Conservation (phyloP, 2,113 vertebrate species). For the Nanger granti region DNA sequence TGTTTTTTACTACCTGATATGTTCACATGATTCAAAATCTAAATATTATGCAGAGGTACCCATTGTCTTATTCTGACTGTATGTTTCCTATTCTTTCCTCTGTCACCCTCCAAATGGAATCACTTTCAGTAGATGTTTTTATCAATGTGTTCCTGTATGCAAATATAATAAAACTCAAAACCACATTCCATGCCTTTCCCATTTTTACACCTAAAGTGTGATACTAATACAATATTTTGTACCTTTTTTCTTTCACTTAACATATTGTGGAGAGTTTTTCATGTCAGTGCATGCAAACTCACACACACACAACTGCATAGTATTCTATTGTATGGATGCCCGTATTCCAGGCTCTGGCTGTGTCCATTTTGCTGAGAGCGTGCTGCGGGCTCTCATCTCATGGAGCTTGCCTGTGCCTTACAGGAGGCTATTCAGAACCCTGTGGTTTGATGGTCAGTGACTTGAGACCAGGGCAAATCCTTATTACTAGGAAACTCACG, state of each 20-base stretch:
- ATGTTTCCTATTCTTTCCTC: background rate
- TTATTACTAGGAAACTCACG: background rate
- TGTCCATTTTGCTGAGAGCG: background rate
- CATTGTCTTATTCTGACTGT: background rate
- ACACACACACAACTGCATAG: background rate
- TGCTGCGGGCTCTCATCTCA: background rate
- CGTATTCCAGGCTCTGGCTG: background rate
- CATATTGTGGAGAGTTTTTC: background rate
- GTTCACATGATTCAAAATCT: background rate
- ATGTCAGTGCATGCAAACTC: background rate
- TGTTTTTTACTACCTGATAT: background rate
- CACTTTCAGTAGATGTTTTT: background rate
- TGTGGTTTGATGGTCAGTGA: background rate
- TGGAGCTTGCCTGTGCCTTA: background rate
- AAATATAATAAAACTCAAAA: constrained; percentile 23
- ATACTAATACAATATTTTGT: background rate
- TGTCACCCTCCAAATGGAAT: background rate
- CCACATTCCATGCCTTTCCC: background rate
- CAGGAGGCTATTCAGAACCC: background rate
- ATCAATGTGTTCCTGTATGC: background rate
- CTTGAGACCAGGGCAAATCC: background rate
- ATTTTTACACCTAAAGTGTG: background rate
- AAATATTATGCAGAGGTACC: background rate
- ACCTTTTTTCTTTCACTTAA: background rate
- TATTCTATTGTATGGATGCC: background rate